Evolutionary conservation across 2,888 invertebrate genomes (phyloP).

Genomic region (Spicauda simplicius): DNA sequence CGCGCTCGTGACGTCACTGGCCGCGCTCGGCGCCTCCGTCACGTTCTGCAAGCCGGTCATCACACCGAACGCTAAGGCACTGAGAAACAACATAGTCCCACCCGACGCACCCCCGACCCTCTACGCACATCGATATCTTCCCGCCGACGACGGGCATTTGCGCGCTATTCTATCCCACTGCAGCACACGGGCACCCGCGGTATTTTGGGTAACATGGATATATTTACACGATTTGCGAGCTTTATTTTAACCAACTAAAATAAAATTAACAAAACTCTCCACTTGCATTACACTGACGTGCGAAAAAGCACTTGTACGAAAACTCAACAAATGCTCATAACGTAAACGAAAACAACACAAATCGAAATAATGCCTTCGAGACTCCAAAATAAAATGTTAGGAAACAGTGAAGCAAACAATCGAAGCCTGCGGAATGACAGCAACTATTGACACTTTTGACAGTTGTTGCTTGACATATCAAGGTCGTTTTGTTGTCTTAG

Average conservation of each 20-base stretch:
- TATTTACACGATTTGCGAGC: conserved; percentile 42
- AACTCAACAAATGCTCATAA: conserved; percentile 19
- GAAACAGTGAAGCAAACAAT: conserved; percentile 76
- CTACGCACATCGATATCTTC: conserved; percentile 51
- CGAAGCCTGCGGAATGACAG: conserved; percentile 71
- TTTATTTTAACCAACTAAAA: conserved; percentile 42
- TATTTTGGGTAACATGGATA: conserved; percentile 48
- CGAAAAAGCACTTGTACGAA: conserved; percentile 26
- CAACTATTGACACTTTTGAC: conserved; percentile 45
- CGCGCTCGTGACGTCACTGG: conserved; percentile 50
- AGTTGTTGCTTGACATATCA: conserved; percentile 9
- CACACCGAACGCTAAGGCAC: conserved; percentile 81
- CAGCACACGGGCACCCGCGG: conserved; percentile 45
- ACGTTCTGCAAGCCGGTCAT: conserved; percentile 76
- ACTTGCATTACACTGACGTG: conserved; percentile 16
- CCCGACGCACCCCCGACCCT: conserved; percentile 55
- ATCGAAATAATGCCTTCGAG: conserved; percentile 51
- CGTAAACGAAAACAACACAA: conserved; percentile 47
- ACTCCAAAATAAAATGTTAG: conserved; percentile 67
- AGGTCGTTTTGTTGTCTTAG: neutral
- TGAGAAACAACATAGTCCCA: conserved; percentile 81
- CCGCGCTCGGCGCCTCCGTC: conserved; percentile 64
- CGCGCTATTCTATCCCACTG: conserved; percentile 56
- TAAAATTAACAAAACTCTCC: conserved; percentile 19
- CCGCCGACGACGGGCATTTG: conserved; percentile 70